Percentiles rank a stretch among this genome's conserved stretches.
These are phyloP conservation scores for Nomia melanderi DNA, from an alignment of 1,140 invertebrate genomes.

Conservation along the genomic window DNA sequence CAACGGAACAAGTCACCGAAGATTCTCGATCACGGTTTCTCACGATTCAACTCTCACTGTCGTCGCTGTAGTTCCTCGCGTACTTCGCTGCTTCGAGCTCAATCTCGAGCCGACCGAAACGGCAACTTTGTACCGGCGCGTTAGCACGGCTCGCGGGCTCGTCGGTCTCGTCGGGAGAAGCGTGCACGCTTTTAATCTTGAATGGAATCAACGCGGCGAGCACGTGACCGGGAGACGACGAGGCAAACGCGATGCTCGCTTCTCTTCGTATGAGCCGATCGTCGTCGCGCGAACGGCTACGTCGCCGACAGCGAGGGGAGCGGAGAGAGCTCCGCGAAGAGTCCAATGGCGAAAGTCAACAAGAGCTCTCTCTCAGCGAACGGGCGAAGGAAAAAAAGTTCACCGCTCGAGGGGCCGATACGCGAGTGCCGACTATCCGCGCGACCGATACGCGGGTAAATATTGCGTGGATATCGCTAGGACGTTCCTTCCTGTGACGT, in stretches of 20 bases:
- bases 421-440: not conserved
- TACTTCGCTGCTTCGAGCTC: too few species aligned
- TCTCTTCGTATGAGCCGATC: constrained; percentile 11
- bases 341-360: constrained; percentile 41
- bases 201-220: not conserved
- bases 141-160: too few species aligned
- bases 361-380: constrained; percentile 18
- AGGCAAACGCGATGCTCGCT: constrained; percentile 6
- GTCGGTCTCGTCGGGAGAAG: not conserved
- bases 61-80: too few species aligned
- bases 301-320: not conserved
- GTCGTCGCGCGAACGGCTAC: not conserved
- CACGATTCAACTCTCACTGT: too few species aligned
- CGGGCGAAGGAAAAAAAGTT: not conserved
- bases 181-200: not conserved
- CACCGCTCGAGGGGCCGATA: not conserved
- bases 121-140: too few species aligned
- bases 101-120: too few species aligned
- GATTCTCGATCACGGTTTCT: too few species aligned
- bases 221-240: not conserved
- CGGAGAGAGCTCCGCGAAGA: not conserved
- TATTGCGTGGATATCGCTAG: constrained; percentile 32
- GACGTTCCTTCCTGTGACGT: constrained; percentile 2
- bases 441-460: constrained; percentile 33
- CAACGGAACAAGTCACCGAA: too few species aligned